These are phyloP conservation scores for Eubasilissa splendida DNA, from an alignment of 2,888 invertebrate species.

Conservation along the genomic window DNA sequence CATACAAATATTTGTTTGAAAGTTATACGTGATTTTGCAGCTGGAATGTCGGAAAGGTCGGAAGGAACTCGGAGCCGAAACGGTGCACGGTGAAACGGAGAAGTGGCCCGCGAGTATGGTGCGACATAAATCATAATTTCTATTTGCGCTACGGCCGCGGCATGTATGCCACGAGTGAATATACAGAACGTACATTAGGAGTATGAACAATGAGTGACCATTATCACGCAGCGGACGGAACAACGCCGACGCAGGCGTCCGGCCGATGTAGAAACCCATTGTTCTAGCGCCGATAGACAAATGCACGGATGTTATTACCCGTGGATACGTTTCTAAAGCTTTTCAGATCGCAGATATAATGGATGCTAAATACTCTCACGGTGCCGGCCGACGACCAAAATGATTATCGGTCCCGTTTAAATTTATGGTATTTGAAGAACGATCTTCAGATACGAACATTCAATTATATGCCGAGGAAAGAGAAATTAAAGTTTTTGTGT, in stretches of 20 bases:
- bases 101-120: slow-evolving; percentile 11
- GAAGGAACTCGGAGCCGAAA: not conserved
- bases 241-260: slow-evolving; percentile 41
- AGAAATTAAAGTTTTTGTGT: slow-evolving; percentile 41
- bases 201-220: slow-evolving; percentile 52
- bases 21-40: not conserved
- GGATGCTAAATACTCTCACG: slow-evolving; percentile 34
- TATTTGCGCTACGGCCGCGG: slow-evolving; percentile 25
- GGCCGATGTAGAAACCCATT: slow-evolving; percentile 45
- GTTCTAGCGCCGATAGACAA: slow-evolving; percentile 47
- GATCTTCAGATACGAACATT: slow-evolving; percentile 22
- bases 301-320: slow-evolving; percentile 33
- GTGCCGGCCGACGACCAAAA: slow-evolving; percentile 34
- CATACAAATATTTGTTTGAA: not conserved
- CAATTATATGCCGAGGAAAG: slow-evolving; percentile 34
- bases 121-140: slow-evolving; percentile 41
- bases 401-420: slow-evolving; percentile 37
- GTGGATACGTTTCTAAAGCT: slow-evolving; percentile 6
- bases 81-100: slow-evolving; percentile 1
- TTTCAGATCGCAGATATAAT: slow-evolving; percentile 32
- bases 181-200: slow-evolving; percentile 25
- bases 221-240: slow-evolving; percentile 51
- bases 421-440: slow-evolving; percentile 39
- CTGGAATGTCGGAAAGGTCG: not conserved
- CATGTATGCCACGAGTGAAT: slow-evolving; percentile 14